Evolutionary conservation across 2,113 vertebrate species (phyloP), one percentile per base, ranked within the genome.

Genomic region (Aldabrachelys gigantea): DNA sequence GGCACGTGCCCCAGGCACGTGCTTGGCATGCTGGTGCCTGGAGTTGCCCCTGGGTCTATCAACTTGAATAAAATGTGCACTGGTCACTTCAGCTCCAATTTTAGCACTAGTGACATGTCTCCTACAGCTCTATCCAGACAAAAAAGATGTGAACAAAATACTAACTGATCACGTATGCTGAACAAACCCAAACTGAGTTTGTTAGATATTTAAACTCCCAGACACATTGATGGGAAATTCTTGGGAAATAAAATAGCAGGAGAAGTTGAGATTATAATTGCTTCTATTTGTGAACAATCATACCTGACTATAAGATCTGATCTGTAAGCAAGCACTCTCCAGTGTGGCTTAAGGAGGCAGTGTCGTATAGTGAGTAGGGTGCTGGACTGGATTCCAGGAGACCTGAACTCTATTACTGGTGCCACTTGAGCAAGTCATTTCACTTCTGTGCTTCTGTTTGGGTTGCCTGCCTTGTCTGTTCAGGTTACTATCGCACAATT

Each of bases 151-250:
- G 93, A 95, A 79, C 85, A 93, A 93, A 95, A 78, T 54, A 88
- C 41, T 24, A 8, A 65, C 80, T 93, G 87, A 65, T 88, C 10
- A 12, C 31, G n/a, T 87, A 91, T 95, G 89, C 90, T 91, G 90
- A 91, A 86, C 82, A 88, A 90, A 80, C 91, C 25, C 85, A 91
- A 96, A 96, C 88, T 92, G 96, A 96, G 90, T 96, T 97, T 97
- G 95, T 96, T 96, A 97, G 21, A 94, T 82, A 91, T 80, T 78
- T 88, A 95, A 93, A 94, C 92, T 96, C 81, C 57, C 59, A 82
- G 44, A 44, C 79, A 92, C 75, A 31, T 65, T 82, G 78, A 54
- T 75, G 16, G 85, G 91, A 95, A 90, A 93, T 94, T 85, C 87
- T 90, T 94, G 87, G 69, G 85, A 95, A 96, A 94, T 88, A 35